Base-by-base conservation (phyloP, 2,797 vertebrate species). In the Rhabdophis nuchalis region DNA sequence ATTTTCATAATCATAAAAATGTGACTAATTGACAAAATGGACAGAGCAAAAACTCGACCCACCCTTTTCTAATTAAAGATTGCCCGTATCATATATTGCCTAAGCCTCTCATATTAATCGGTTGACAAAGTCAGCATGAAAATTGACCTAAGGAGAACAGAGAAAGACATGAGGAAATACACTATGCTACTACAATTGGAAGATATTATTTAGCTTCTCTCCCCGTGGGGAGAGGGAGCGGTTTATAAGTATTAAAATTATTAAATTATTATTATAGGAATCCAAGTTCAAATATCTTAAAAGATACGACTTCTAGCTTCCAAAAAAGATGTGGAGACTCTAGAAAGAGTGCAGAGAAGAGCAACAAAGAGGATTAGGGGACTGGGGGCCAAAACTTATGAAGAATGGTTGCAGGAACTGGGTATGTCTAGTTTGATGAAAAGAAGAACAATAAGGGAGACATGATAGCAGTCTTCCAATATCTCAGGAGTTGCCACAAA, bases 1-100 rank as follows among this genome's bases (percentile, higher is more conserved):
- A 53, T 87, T 52, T 92, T 94, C 86, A 93, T 94, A 93, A 46
- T 18, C 36, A n/a, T 93, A 91, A 91, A 91, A 92, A 86, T 93
- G 95, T 86, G 82, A 57, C 54, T 36, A 4, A 14, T 64, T 88
- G 27, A 90, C 52, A 41, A 92, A 93, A 23, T 57, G 77, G 9
- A 0, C 0, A 18, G 89, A 64, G 32, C 91, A 90, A 89, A 85
- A 1, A 4, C 52, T 60, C 89, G 46, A 89, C 82, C 32, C 10
- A 36, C 93, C 18, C 92, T 29, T 46, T 94, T 91, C 86, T 85
- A 92, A 94, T 72, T 52, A 87, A 72, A 91, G 93, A 11, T 72
- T 56, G 93, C 88, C 90, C 54, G 46, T 5, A 3, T 6, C 72
- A 58, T 91, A 68, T 53, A 93, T 1, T 8, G 50, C 23, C 11